These are phyloP conservation scores for Smittia aterrima DNA, from an alignment of 2,888 invertebrate species.

Conservation along the genomic window DNA sequence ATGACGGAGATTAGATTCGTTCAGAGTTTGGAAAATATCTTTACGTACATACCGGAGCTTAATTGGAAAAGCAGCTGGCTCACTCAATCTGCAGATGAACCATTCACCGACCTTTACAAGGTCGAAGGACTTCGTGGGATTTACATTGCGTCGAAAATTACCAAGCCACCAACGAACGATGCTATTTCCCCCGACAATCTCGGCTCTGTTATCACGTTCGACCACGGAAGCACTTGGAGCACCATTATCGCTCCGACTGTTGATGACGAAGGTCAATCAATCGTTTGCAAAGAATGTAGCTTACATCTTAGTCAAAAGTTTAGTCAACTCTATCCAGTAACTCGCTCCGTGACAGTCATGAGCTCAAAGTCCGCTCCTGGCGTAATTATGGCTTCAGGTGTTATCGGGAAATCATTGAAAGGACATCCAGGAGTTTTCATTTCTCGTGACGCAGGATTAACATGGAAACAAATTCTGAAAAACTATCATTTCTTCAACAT, in stretches of 20 bases:
- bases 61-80: slow-evolving; percentile 82
- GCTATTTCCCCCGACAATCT: slow-evolving; percentile 72
- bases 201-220: slow-evolving; percentile 76
- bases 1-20: slow-evolving; percentile 69
- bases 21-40: slow-evolving; percentile 73
- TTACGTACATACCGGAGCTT: slow-evolving; percentile 79
- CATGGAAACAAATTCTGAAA: slow-evolving; percentile 77
- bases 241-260: slow-evolving; percentile 68
- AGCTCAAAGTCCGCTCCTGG: slow-evolving; percentile 86
- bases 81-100: slow-evolving; percentile 71
- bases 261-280: slow-evolving; percentile 66
- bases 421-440: slow-evolving; percentile 78
- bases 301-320: slow-evolving; percentile 86
- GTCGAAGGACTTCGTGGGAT: slow-evolving; percentile 84
- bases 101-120: slow-evolving; percentile 84
- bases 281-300: slow-evolving; percentile 75
- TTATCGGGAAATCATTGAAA: slow-evolving; percentile 73
- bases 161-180: slow-evolving; percentile 57
- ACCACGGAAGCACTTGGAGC: slow-evolving; percentile 83
- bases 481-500: slow-evolving; percentile 83
- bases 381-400: slow-evolving; percentile 82
- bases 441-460: slow-evolving; percentile 76
- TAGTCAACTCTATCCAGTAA: slow-evolving; percentile 76
- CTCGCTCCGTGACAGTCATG: slow-evolving; percentile 76
- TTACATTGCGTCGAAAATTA: slow-evolving; percentile 81